Percentiles rank a stretch among this genome's conserved stretches.
Evolutionary conservation across 2,797 vertebrate genomes (phyloP).

Genomic region (Lycodopsis pacificus): DNA sequence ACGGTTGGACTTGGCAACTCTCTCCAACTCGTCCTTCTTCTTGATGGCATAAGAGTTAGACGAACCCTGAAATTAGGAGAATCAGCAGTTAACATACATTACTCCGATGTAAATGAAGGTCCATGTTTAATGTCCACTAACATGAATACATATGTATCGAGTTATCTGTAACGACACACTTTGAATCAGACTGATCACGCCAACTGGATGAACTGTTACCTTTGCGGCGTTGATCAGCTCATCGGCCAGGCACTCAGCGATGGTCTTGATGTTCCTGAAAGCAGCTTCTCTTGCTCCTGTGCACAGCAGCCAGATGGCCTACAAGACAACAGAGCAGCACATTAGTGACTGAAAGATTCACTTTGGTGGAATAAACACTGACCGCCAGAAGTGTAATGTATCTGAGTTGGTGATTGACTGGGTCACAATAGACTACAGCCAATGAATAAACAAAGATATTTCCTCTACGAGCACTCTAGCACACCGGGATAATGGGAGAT

Average conservation of each 20-base stretch:
- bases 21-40: constrained; percentile 98
- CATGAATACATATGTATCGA: background rate
- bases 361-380: background rate
- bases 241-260: constrained; percentile 94
- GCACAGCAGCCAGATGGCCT: constrained; percentile 97
- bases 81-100: background rate
- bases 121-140: background rate
- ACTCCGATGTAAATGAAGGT: background rate
- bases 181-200: background rate
- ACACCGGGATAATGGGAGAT: constrained; percentile 77
- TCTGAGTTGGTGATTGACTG: constrained; percentile 85
- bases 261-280: constrained; percentile 98
- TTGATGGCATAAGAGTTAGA: constrained; percentile 98
- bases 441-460: constrained; percentile 85
- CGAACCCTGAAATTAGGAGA: constrained; percentile 85
- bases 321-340: background rate
- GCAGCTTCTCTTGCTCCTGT: constrained; percentile 95
- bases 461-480: constrained; percentile 85
- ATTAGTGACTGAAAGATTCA: background rate
- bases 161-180: background rate
- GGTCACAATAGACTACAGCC: constrained; percentile 79
- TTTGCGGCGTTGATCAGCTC: constrained; percentile 97
- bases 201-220: constrained; percentile 73
- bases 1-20: constrained; percentile 97
- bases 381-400: constrained; percentile 43